phyloP scores from a whole-genome alignment of 1,140 invertebrate genomes.

The Trissolcus basalis region DNA sequence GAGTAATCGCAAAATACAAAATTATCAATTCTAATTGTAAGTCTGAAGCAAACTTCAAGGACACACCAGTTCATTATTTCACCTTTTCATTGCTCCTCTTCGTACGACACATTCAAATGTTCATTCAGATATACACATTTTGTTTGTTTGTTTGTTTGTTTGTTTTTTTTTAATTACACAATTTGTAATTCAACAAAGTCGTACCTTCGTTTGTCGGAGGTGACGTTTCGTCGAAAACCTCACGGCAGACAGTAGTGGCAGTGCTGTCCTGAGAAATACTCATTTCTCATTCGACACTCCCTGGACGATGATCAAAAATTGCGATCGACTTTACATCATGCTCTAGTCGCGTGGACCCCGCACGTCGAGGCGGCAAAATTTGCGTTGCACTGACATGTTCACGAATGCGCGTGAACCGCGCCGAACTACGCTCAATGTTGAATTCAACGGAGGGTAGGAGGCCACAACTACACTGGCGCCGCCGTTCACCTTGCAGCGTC shows the following conservation, averaged over 20 bases:
- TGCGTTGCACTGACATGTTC: slow-evolving; percentile 52
- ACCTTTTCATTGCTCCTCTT: too few species aligned
- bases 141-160: too few species aligned
- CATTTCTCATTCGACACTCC: slow-evolving; percentile 64
- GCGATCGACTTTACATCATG: slow-evolving; percentile 41
- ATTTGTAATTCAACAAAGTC: not conserved
- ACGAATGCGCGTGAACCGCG: slow-evolving; percentile 57
- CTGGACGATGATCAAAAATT: not conserved
- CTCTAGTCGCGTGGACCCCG: slow-evolving; percentile 22
- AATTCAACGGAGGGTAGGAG: slow-evolving; percentile 67
- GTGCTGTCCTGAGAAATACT: slow-evolving; percentile 74
- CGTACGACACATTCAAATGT: too few species aligned
- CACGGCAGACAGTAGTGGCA: slow-evolving; percentile 83
- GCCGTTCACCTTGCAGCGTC: slow-evolving; percentile 24
- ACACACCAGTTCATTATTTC: too few species aligned
- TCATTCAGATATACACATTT: too few species aligned
- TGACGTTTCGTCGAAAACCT: slow-evolving; percentile 88
- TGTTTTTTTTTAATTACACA: too few species aligned
- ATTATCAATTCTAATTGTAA: slow-evolving; percentile 4
- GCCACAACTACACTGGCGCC: slow-evolving; percentile 52
- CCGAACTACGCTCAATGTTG: slow-evolving; percentile 70
- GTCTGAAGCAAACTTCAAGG: too few species aligned
- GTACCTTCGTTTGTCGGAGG: slow-evolving; percentile 86
- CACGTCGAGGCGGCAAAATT: slow-evolving; percentile 38
- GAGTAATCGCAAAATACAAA: not conserved